Evolutionary conservation across 1,140 invertebrate species (phyloP).

Genomic region (Drosophila bifasciata): DNA sequence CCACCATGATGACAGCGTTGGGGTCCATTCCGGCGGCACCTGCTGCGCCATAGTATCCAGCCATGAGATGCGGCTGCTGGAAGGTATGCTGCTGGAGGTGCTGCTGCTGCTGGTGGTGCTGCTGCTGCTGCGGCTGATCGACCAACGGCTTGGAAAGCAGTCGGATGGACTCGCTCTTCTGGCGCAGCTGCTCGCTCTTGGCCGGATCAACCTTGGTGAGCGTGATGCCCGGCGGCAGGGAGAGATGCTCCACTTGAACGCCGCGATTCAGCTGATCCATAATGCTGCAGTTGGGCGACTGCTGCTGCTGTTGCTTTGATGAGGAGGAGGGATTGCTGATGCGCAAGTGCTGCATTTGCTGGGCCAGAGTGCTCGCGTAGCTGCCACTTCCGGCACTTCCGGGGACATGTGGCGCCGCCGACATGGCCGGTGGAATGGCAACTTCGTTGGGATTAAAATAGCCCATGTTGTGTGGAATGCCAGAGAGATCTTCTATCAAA

Average conservation of each 20-base stretch:
- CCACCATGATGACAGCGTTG: constrained; percentile 80
- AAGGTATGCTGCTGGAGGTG: constrained; percentile 39
- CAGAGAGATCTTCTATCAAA: constrained; percentile 64
- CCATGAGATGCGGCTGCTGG: constrained; percentile 47
- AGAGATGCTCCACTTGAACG: constrained; percentile 88
- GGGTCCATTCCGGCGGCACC: constrained; percentile 55
- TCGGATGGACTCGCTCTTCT: constrained; percentile 80
- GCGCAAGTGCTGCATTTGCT: constrained; percentile 72
- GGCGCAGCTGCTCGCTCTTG: constrained; percentile 78
- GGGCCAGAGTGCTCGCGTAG: constrained; percentile 61
- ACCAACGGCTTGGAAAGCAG: constrained; percentile 69
- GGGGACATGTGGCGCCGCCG: constrained; percentile 29
- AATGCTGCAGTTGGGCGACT: constrained; percentile 84
- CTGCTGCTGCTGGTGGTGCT: constrained; percentile 54
- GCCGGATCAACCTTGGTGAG: constrained; percentile 91
- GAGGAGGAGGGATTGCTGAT: constrained; percentile 43
- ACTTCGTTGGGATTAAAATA: constrained; percentile 82
- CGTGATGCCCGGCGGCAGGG: constrained; percentile 92
- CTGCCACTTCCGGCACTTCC: constrained; percentile 58
- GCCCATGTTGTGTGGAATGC: constrained; percentile 80
- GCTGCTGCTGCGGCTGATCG: constrained; percentile 44
- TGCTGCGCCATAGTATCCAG: constrained; percentile 60
- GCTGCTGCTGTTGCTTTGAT: constrained; percentile 38
- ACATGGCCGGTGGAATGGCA: constrained; percentile 66
- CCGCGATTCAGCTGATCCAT: constrained; percentile 87